phyloP scores from a whole-genome alignment of 64 coral and sea anemone genomes.

The Montipora foliosa region DNA sequence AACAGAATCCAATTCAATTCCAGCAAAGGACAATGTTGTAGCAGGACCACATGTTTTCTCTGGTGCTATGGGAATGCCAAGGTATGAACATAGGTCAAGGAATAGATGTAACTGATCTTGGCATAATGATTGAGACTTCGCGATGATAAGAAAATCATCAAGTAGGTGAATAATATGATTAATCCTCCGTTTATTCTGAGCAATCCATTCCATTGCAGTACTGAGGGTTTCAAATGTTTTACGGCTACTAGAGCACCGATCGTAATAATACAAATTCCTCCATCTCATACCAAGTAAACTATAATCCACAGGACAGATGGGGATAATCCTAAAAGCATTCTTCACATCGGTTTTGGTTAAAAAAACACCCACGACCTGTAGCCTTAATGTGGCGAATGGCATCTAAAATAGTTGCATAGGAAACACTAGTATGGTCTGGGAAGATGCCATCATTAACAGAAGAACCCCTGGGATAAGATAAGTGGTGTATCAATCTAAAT shows the following conservation, averaged over 20 bases:
- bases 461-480: background rate
- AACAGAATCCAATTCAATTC: too few species aligned
- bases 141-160: slow-evolving; percentile 43
- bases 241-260: background rate
- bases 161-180: background rate
- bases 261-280: background rate
- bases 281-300: slow-evolving; percentile 25
- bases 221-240: slow-evolving; percentile 7
- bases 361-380: background rate
- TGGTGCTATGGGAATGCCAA: too few species aligned
- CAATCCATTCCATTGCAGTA: slow-evolving; percentile 46
- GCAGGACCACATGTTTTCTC: too few species aligned
- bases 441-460: slow-evolving; percentile 15
- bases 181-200: background rate
- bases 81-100: background rate
- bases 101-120: background rate
- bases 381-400: slow-evolving; percentile 8
- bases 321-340: slow-evolving; percentile 21
- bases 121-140: background rate
- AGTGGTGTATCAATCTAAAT: slow-evolving; percentile 17
- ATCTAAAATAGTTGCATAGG: background rate
- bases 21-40: too few species aligned
- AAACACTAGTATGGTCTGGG: background rate
- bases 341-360: background rate
- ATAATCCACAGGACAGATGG: background rate